phyloP scores from a whole-genome alignment of 2,113 vertebrate genomes.

The Phocoena phocoena region DNA sequence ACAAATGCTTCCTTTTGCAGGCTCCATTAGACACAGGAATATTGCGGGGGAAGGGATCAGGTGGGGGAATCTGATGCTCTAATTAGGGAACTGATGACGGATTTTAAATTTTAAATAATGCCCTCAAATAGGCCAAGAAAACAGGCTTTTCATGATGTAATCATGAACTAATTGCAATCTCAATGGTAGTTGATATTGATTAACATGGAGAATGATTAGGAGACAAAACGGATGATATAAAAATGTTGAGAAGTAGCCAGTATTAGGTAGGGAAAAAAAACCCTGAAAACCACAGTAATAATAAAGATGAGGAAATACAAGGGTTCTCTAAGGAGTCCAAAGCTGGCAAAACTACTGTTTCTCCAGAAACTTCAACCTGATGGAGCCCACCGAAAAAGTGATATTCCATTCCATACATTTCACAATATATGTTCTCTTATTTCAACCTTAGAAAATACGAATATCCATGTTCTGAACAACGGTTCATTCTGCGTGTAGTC shows the following conservation, averaged over 20 bases:
- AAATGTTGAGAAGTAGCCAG: neutral
- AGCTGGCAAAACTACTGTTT: neutral
- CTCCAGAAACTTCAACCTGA: neutral
- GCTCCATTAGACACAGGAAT: neutral
- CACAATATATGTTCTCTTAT: neutral
- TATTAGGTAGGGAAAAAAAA: neutral
- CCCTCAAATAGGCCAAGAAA: neutral
- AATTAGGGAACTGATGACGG: neutral
- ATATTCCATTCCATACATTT: neutral
- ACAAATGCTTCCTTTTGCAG: neutral
- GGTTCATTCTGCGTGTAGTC: neutral
- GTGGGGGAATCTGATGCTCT: neutral
- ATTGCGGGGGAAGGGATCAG: neutral
- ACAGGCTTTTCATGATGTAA: neutral
- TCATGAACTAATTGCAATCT: neutral
- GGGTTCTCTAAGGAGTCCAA: neutral
- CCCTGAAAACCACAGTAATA: neutral
- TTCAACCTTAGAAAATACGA: neutral
- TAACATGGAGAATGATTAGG: neutral
- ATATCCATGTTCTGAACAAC: neutral
- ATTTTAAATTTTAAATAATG: constrained; percentile 46
- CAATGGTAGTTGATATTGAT: neutral
- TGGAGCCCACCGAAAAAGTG: neutral
- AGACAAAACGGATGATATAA: neutral
- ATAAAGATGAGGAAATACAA: neutral